phyloP scores from a whole-genome alignment of 2,113 vertebrate genomes.

The Ctenodactylus gundi region DNA sequence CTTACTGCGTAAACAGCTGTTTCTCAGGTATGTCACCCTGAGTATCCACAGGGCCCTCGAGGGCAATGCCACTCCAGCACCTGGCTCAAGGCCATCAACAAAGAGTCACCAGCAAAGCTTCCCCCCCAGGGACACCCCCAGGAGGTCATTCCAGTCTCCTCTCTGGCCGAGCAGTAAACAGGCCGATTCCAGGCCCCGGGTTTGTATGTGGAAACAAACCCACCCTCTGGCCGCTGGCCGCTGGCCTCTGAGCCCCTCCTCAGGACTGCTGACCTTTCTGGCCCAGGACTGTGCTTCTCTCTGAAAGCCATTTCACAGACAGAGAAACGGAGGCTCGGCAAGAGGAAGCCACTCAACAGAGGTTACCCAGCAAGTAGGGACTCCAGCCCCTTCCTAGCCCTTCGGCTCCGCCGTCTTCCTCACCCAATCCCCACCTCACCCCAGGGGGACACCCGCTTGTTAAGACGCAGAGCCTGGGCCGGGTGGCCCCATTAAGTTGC shows the following conservation, averaged over 20 bases:
- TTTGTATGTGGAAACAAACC: not conserved
- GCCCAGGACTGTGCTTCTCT: not conserved
- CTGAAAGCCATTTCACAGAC: not conserved
- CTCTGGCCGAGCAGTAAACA: not conserved
- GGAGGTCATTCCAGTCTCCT: not conserved
- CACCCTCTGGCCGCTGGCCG: no score
- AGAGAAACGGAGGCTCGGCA: not conserved
- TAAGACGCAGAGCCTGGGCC: not conserved
- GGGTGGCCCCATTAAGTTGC: not conserved
- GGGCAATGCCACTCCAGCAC: not conserved
- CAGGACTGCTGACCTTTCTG: not conserved
- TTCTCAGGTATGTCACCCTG: not conserved
- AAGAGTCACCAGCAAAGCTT: not conserved
- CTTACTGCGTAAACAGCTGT: not conserved
- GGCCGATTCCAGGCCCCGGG: no score
- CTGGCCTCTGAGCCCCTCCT: not conserved
- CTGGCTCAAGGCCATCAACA: not conserved
- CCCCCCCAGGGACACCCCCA: not conserved
- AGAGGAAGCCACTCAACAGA: not conserved
- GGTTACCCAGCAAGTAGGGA: not conserved
- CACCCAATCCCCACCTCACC: no score
- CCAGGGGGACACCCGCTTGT: not conserved
- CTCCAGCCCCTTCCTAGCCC: no score
- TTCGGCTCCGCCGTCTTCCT: no score
- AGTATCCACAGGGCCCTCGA: not conserved